Evolutionary conservation across 2,888 invertebrate genomes (phyloP).

Genomic region (Dorcus hopei): DNA sequence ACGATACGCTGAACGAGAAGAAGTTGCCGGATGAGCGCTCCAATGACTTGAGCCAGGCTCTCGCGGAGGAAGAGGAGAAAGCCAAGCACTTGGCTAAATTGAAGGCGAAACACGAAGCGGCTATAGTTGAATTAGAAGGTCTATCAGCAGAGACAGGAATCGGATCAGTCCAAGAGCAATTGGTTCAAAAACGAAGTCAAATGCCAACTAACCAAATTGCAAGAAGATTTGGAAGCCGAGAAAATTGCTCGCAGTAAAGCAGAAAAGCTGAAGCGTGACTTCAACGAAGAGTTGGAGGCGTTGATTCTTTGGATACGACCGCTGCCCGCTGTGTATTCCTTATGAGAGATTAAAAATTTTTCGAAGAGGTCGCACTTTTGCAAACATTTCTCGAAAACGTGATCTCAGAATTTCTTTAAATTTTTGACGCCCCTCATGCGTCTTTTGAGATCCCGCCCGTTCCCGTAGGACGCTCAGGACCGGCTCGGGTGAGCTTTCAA

Average conservation of each 20-base stretch:
- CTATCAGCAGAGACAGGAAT: slow-evolving; percentile 89
- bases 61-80: slow-evolving; percentile 98
- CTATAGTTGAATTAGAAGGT: slow-evolving; percentile 96
- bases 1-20: slow-evolving; percentile 92
- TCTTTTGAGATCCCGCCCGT: too few species aligned
- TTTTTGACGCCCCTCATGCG: too few species aligned
- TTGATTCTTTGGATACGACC: slow-evolving; percentile 91
- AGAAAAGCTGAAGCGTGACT: slow-evolving; percentile 90
- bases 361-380: too few species aligned
- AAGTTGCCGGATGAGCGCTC: slow-evolving; percentile 90
- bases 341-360: too few species aligned
- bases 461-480: too few species aligned
- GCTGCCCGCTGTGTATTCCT: too few species aligned
- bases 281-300: slow-evolving; percentile 96
- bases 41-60: slow-evolving; percentile 84
- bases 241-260: slow-evolving; percentile 88
- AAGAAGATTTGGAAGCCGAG: slow-evolving; percentile 97
- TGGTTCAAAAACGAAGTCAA: too few species aligned
- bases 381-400: too few species aligned
- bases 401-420: too few species aligned
- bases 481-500: too few species aligned
- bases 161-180: slow-evolving; percentile 90
- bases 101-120: slow-evolving; percentile 93
- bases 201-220: slow-evolving; percentile 88
- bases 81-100: slow-evolving; percentile 90